Percentiles rank a stretch among this genome's conserved stretches.
Conservation (phyloP, 2,888 invertebrate species). For the Morinoia aosen region DNA sequence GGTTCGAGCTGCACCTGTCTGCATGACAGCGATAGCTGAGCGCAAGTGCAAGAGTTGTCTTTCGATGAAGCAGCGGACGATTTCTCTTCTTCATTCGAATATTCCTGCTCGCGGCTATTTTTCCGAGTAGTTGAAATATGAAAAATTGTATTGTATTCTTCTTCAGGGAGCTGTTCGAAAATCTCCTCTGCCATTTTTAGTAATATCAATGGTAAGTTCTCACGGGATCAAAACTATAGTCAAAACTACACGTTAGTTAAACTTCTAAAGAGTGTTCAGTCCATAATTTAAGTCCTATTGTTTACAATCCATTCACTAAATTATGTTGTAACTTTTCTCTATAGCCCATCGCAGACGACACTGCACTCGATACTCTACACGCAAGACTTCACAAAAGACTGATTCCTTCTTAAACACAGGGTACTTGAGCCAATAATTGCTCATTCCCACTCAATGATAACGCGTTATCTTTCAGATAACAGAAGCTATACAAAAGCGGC, state of each 20-base stretch:
- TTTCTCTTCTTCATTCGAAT: not conserved
- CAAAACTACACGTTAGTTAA: not conserved
- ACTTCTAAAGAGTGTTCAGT: not conserved
- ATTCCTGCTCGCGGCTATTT: not conserved
- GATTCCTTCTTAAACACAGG: not conserved
- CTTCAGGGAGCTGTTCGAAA: not conserved
- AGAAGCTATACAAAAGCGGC: not conserved
- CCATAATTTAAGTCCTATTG: not conserved
- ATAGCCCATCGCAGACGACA: not conserved
- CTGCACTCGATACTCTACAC: not conserved
- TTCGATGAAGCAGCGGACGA: not conserved
- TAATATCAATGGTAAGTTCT: not conserved
- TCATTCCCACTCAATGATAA: not conserved
- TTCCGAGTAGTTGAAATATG: not conserved
- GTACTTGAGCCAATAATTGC: not conserved
- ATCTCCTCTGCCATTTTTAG: not conserved
- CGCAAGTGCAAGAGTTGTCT: not conserved
- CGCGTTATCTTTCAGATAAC: not conserved
- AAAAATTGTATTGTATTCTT: not conserved
- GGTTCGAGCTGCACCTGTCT: constrained; percentile 57
- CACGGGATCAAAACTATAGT: not conserved
- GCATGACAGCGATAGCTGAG: not conserved
- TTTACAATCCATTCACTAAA: not conserved
- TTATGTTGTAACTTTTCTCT: not conserved
- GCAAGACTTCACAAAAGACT: not conserved